Percentiles rank a stretch among this genome's conserved stretches.
Conservation (phyloP, 2,113 vertebrate species). For the Taxidea taxus region DNA sequence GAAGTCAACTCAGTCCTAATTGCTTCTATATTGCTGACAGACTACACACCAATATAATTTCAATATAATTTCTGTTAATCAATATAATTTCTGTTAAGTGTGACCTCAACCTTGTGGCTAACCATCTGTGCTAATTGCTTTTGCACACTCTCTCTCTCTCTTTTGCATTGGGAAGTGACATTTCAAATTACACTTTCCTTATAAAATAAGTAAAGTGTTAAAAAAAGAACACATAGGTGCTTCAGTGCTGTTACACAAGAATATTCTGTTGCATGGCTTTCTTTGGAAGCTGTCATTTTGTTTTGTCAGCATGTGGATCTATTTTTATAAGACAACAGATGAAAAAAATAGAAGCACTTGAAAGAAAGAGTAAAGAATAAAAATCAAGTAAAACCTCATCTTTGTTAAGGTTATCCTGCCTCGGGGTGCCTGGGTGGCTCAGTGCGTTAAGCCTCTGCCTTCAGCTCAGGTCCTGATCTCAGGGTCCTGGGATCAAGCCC, state of each 20-base stretch:
- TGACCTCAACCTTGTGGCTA: conserved; percentile 30
- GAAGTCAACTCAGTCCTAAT: conserved; percentile 34
- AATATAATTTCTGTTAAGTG: conserved; percentile 49
- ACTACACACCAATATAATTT: background rate
- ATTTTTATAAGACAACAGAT: conserved; percentile 19
- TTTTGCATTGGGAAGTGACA: conserved; percentile 15
- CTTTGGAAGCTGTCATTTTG: conserved; percentile 18
- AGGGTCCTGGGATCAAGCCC: too few relatives aligned
- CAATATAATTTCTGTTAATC: too few relatives aligned
- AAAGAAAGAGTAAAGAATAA: conserved; percentile 47
- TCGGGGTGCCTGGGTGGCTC: too few relatives aligned
- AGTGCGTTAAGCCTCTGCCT: too few relatives aligned
- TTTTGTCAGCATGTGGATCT: background rate
- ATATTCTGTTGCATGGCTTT: background rate
- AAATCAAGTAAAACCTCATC: background rate
- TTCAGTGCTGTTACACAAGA: background rate
- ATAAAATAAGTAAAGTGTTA: conserved; percentile 35
- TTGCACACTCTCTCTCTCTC: background rate
- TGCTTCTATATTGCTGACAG: conserved; percentile 16
- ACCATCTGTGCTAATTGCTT: conserved; percentile 13
- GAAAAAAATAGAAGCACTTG: background rate
- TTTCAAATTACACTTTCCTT: conserved; percentile 20
- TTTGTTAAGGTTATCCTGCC: background rate
- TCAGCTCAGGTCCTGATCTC: too few relatives aligned
- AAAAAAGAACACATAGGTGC: conserved; percentile 34